Percentiles rank a stretch among this genome's conserved stretches.
Evolutionary conservation across 2,797 vertebrate species (phyloP).

Genomic region (Onychomys torridus): DNA sequence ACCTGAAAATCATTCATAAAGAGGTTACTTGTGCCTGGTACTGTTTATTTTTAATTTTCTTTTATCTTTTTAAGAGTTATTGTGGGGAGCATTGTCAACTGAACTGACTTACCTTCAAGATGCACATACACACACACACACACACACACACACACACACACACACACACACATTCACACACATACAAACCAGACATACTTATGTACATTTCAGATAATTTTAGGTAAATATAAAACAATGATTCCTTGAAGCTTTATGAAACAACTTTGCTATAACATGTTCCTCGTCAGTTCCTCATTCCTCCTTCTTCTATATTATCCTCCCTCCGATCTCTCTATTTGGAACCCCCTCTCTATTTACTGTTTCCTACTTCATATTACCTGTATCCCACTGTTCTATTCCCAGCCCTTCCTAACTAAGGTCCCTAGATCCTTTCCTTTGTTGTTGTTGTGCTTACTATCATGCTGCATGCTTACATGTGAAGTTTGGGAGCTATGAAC

Average conservation of each 20-base stretch:
- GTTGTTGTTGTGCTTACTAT: not conserved
- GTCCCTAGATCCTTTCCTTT: not conserved
- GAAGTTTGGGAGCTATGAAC: not conserved
- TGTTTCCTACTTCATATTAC: not conserved
- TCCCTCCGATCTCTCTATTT: not conserved
- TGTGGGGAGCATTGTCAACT: not conserved
- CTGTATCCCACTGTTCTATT: not conserved
- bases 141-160: not conserved
- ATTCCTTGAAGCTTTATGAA: not conserved
- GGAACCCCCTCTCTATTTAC: not conserved
- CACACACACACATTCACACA: not conserved
- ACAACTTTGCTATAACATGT: not conserved
- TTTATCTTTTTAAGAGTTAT: not conserved
- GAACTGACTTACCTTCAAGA: not conserved
- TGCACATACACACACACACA: not conserved
- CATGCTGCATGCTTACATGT: not conserved
- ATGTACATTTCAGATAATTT: not conserved
- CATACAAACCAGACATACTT: not conserved
- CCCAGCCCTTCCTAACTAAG: not conserved
- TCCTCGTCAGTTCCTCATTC: not conserved
- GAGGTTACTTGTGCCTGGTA: not conserved
- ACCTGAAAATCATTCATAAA: not conserved
- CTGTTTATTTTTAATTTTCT: not conserved
- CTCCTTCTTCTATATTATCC: not conserved
- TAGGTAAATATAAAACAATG: not conserved